A percentile compares a stretch with the other conserved stretches of the same genome.
These are phyloP conservation scores for Coregonus suidteri DNA, from an alignment of 2,797 vertebrate genomes.

Conservation along the genomic window DNA sequence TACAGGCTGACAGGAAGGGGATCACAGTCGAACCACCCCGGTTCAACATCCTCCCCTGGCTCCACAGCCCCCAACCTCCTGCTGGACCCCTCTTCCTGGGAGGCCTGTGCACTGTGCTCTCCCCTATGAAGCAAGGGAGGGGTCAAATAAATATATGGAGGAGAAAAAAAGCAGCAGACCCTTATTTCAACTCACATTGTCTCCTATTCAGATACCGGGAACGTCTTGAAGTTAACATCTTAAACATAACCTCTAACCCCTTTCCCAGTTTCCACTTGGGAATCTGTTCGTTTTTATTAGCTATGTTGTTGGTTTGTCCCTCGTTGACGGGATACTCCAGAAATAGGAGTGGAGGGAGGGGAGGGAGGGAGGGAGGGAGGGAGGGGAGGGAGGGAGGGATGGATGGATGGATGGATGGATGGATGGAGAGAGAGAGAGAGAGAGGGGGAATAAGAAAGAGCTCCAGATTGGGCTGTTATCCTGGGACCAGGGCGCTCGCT, in stretches of 20 bases:
- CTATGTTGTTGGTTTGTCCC: not conserved
- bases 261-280: not conserved
- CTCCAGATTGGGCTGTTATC: slow-evolving; percentile 33
- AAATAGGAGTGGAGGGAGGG: slow-evolving; percentile 30
- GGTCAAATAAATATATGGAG: not conserved
- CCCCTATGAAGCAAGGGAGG: not conserved
- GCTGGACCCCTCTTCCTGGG: slow-evolving; percentile 44
- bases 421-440: slow-evolving; percentile 28
- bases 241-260: not conserved
- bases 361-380: too few relatives aligned
- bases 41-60: slow-evolving; percentile 22
- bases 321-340: slow-evolving; percentile 16
- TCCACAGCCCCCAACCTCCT: slow-evolving; percentile 31
- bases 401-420: slow-evolving; percentile 20
- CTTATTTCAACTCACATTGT: not conserved
- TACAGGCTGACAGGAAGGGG: slow-evolving; percentile 77
- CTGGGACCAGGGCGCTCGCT: not conserved
- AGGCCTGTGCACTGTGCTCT: slow-evolving; percentile 53
- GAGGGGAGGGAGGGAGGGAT: not conserved
- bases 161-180: not conserved
- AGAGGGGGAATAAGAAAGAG: not conserved
- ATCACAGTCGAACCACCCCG: slow-evolving; percentile 69
- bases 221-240: slow-evolving; percentile 3
- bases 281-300: not conserved
- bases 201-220: not conserved